Percentiles rank a stretch among this genome's conserved stretches.
phyloP scores from a whole-genome alignment of 2,888 invertebrate genomes.

The Globia sparganii region DNA sequence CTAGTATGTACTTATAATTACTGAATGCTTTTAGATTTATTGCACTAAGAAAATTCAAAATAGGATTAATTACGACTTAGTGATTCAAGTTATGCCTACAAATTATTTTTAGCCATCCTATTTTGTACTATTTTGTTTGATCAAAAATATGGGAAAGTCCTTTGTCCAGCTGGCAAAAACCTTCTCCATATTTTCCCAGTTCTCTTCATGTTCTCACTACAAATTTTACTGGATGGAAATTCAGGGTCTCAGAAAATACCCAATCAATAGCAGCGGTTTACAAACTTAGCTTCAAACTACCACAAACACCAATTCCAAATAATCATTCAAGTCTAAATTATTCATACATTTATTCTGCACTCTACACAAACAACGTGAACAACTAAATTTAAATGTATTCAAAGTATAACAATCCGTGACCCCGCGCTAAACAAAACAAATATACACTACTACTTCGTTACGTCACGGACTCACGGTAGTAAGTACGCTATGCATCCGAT shows the following conservation, averaged over 20 bases:
- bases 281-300: conserved; percentile 3
- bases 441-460: conserved; percentile 24
- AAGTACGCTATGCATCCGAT: conserved; percentile 16
- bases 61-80: neutral
- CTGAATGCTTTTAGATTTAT: neutral
- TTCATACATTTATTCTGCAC: conserved; percentile 21
- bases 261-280: neutral
- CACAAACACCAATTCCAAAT: conserved; percentile 15
- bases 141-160: too few relatives aligned
- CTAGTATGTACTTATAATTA: neutral
- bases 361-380: conserved; percentile 35
- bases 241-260: neutral
- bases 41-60: neutral
- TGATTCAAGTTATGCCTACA: neutral
- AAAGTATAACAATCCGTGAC: conserved; percentile 56
- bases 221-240: neutral
- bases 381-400: conserved; percentile 52
- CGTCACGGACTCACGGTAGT: conserved; percentile 27
- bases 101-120: neutral
- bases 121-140: neutral
- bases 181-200: neutral
- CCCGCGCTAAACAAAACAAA: conserved; percentile 58
- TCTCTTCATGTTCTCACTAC: neutral
- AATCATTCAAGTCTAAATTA: conserved; percentile 21
- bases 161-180: neutral